Conservation (phyloP, 2,797 vertebrate species). For the Psittacula echo region DNA sequence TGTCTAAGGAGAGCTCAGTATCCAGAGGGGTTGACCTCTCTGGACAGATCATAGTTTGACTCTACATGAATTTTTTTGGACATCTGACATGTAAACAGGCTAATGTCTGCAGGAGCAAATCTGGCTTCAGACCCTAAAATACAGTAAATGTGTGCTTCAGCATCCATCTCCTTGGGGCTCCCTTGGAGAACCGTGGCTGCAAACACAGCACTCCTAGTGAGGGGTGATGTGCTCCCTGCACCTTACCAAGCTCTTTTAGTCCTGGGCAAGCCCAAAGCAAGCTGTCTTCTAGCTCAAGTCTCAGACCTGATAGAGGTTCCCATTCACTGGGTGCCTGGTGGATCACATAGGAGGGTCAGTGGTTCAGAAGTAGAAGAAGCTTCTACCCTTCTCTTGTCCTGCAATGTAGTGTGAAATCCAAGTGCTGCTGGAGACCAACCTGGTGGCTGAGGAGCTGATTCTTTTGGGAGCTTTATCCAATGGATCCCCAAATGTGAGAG, state of each 20-base stretch:
- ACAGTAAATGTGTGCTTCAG: background rate
- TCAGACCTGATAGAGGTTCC: background rate
- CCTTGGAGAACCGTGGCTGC: background rate
- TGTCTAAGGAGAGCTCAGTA: background rate
- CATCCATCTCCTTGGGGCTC: background rate
- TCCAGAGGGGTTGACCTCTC: background rate
- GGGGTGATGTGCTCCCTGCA: background rate
- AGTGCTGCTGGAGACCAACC: background rate
- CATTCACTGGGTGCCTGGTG: background rate
- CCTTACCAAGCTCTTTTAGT: background rate
- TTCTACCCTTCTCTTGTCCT: background rate
- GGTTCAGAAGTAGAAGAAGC: background rate
- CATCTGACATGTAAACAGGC: background rate
- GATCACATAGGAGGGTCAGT: background rate
- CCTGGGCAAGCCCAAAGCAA: background rate
- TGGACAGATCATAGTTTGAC: no score
- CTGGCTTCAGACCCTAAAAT: background rate
- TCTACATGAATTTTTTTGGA: background rate
- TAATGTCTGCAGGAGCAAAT: background rate
- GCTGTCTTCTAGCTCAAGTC: background rate
- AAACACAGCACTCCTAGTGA: background rate
- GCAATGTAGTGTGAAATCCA: background rate
- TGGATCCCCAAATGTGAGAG: accelerated
- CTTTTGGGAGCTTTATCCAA: background rate
- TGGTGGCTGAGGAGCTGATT: background rate